A percentile compares a stretch with the other conserved stretches of the same genome.
Evolutionary conservation across 2,113 vertebrate species (phyloP).

Genomic region (Chloebia gouldiae): DNA sequence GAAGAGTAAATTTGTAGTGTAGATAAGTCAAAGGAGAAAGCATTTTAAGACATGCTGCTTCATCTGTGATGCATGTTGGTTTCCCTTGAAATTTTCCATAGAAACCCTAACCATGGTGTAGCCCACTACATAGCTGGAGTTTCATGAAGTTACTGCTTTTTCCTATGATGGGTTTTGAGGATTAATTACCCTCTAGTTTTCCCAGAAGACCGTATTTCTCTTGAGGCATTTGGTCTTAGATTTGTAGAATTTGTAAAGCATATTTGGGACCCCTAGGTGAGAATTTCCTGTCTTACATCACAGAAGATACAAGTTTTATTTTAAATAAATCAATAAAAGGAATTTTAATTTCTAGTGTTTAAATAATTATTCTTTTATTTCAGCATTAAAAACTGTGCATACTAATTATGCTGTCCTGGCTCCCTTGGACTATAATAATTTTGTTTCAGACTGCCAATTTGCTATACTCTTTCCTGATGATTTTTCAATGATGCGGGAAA

Average conservation of each 20-base stretch:
- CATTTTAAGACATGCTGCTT: background rate
- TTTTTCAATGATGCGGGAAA: background rate
- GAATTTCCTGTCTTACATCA: background rate
- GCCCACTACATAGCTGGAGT: background rate
- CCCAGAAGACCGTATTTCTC: background rate
- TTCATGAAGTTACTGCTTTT: background rate
- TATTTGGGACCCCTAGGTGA: background rate
- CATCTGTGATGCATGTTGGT: background rate
- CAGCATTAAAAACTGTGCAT: background rate
- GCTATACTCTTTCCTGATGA: background rate
- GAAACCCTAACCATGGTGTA: background rate
- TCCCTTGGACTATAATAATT: background rate
- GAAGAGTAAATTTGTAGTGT: background rate
- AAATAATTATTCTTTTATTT: conserved; percentile 1
- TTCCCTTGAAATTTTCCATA: background rate
- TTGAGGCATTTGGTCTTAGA: background rate
- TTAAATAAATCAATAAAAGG: background rate
- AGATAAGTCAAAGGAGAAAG: background rate
- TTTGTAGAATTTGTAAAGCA: background rate
- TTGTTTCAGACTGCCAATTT: background rate
- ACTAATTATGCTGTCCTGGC: background rate
- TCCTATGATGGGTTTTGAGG: background rate
- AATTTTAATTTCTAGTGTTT: background rate
- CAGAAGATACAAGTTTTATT: background rate
- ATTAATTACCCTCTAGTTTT: background rate